Base-by-base conservation (phyloP, 2,797 vertebrate genomes). In the Anabas testudineus region DNA sequence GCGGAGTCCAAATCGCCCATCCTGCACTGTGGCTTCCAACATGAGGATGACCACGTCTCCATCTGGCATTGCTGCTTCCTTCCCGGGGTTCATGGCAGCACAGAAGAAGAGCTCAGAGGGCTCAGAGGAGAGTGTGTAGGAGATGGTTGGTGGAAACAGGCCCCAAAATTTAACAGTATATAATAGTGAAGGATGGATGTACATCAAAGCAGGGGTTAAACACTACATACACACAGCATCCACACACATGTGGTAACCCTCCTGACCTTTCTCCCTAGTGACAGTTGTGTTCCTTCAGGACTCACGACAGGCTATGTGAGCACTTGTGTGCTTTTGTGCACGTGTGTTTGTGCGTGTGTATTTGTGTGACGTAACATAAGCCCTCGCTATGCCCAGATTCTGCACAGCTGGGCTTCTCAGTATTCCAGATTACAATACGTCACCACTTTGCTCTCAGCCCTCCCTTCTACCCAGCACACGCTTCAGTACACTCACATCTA, bases 401-500 rank as follows among this genome's bases (percentile, higher is more conserved):
- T 87, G 90, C 90, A 91, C 92, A 94, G 92, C 92, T 94, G 93
- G 90, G 85, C 71, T 92, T 92, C 93, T 92, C 80, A 89, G 91
- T 92, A 94, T 91, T 91, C 87, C 90, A 93, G 93, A 94, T 94
- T 94, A 94, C 82, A 90, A 87, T 89, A 93, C 89, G 86, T 93
- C 92, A 93, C 73, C 14, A 26, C 79, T 72, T 73, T 39, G 68
- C 86, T 78, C 86, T 73, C 76, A 67, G 76, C 81, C 82, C 63
- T 78, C 83, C 77, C 70, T 67, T 19, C 61, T 66, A 43, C 67
- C 67, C 47, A 52, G 85, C 72, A 60, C 80, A 86, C 78, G 73
- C 86, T 83, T 80, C 75, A 77, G 74, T 78, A 79, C 83, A 87
- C 83, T 82, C 83, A 68, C 88, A 84, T 89, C 82, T 75, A 82